Evolutionary conservation across 30 jellyfish, hydroid and myxozoan species (phyloP).

Genomic region (Hydra vulgaris): DNA sequence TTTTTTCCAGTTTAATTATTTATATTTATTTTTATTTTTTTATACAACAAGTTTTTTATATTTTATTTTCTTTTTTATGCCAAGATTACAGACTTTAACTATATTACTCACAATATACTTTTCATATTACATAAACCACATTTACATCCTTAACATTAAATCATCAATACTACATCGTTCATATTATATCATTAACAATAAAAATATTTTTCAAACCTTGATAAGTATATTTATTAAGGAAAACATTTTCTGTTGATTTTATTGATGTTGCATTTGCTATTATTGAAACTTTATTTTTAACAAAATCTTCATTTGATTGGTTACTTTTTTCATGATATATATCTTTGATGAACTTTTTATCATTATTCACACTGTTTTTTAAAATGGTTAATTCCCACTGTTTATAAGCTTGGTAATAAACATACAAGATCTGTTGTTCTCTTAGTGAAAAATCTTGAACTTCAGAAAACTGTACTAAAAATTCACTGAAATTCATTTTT

Average conservation of each 20-base stretch:
- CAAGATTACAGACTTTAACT: too few relatives aligned
- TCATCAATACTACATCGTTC: neutral
- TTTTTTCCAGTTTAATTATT: too few relatives aligned
- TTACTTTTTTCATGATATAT: slow-evolving; percentile 1
- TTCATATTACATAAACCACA: too few relatives aligned
- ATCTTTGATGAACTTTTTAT: neutral
- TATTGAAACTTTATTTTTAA: neutral
- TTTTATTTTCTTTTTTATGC: too few relatives aligned
- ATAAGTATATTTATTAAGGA: neutral
- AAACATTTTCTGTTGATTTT: neutral
- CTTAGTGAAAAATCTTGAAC: neutral
- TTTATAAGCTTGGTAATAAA: neutral
- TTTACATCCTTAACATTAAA: too few relatives aligned
- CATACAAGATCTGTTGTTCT: slow-evolving; percentile 18
- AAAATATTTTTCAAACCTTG: neutral
- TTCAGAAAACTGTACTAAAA: neutral
- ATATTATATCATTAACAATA: neutral
- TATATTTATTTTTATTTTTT: too few relatives aligned
- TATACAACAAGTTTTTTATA: too few relatives aligned
- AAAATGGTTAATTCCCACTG: slow-evolving; percentile 17
- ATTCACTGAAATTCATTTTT: neutral
- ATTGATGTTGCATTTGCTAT: neutral
- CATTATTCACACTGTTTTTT: neutral
- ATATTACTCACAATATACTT: too few relatives aligned
- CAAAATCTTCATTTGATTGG: neutral